Base-by-base conservation (phyloP, 2,113 vertebrate species). In the Nestor notabilis region DNA sequence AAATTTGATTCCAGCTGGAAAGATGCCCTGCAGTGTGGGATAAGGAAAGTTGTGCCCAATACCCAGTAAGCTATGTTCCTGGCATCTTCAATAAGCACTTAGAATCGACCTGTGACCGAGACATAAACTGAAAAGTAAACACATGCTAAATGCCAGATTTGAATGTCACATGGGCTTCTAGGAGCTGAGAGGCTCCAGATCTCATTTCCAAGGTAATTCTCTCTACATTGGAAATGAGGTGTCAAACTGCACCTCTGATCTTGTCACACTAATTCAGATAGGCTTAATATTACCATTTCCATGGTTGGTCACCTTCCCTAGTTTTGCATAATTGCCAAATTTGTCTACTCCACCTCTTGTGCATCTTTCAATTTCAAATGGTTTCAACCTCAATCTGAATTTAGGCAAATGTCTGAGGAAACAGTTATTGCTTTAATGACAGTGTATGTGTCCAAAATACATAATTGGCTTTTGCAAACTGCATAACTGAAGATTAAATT, bases 291-390 rank as follows among this genome's bases (percentile, higher is more conserved):
- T 53, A 53, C 41, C 47, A 24, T 83, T 93, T 94, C 78, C 85
- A 77, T 90, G 58, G 79, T 80, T 77, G 78, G 58, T 44, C 64
- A 66, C 75, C 82, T 88, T 85, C n/a, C 7, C 46, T 88, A 9
- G n/a, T 61, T 96, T 86, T 92, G 53, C 66, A 88, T 95, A 92
- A 94, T 86, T 92, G 68, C 37, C 64, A 77, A 77, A 90, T 92
- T 88, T 77, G 25, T 74, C 70, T 88, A 53, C 25, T 21, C 20
- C 37, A 80, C 70, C 49, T 94, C 58, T 77, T 28, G 25, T 9
- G 3, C 53, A 39, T 44, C 49, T 95, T 88, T 91, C 7, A 4
- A 63, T 90, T 95, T 86, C 83, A 77, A 80, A 90, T 8, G 5
- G 23, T 68, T 87, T 85, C 53, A 74, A 46, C 29, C 43, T 92